Base-by-base conservation (phyloP, 30 jellyfish, hydroid and myxozoan genomes). In the Mastigias papua region DNA sequence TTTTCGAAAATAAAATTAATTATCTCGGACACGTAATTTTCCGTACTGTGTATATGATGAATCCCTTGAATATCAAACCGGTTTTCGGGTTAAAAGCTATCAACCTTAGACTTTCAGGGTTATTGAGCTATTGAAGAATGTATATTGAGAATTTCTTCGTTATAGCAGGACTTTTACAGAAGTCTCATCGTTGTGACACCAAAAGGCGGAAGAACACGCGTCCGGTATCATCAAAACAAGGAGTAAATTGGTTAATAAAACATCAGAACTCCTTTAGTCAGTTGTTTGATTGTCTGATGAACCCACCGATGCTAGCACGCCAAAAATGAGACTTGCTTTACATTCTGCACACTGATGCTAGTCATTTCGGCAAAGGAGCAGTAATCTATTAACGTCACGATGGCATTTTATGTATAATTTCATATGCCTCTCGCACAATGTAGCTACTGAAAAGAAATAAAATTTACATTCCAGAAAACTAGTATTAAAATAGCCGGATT, bases 401-500 rank as follows among this genome's bases (percentile, higher is more conserved):
- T 26, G 65, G 80, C 1, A 35, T 48, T 0, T 5, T 37, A 33
- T 34, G 73, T 16, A 89, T 84, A 2, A 51, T 84, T 33, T 28
- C 49, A 8, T 84, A 84, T 48, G 93, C 93, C 2, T 69, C 88
- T 0, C 34, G 82, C 3, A 30, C 88, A 20, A 50, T 84, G 23
- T 7, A 80, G 13, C 64, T 69, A 33, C 22, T 72, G 0, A 89
- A 84, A 33, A 71, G n/a, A 34, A 35, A 8, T 84, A 84, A 51
- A 21, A 68, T 28, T 67, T 80, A 31, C 93, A 84, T 70, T 23
- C 75, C 19, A 79, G 88, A 1, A 84, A 69, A 37, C 48, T 83
- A 31, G 93, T 89, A 2, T 66, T 83, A 30, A 83, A 83, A 35
- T 83, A 89, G 93, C 78, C 93, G 2, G 79, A 67, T 4, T 67